Evolutionary conservation across 2,113 vertebrate species (phyloP).

Genomic region (Oryctolagus cuniculus): DNA sequence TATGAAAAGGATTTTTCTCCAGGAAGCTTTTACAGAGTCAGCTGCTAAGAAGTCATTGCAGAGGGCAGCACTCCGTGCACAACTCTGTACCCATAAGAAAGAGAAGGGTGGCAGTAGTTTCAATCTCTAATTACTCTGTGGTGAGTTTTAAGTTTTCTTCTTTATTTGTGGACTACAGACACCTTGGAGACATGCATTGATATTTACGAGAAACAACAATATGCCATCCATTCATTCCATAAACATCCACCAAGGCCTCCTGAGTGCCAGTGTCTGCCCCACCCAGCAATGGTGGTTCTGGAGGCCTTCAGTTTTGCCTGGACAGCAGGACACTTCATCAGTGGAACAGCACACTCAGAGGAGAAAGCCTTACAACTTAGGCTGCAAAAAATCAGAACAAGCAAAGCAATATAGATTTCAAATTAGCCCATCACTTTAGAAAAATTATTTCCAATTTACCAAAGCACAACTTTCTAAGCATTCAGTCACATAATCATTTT

Average conservation of each 20-base stretch:
- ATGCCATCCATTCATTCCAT: not conserved
- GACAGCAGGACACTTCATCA: not conserved
- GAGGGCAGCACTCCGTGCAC: not conserved
- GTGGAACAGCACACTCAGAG: not conserved
- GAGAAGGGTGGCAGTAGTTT: not conserved
- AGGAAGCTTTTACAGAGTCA: constrained; percentile 23
- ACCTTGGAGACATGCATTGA: constrained; percentile 6
- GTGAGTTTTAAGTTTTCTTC: constrained; percentile 20
- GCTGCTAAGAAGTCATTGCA: not conserved
- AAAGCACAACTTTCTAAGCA: constrained; percentile 63
- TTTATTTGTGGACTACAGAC: not conserved
- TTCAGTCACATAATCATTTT: constrained; percentile 44
- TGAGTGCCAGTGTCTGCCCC: not conserved
- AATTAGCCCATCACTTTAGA: constrained; percentile 67
- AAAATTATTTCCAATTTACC: constrained; percentile 75
- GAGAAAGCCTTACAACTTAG: not conserved
- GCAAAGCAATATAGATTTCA: constrained; percentile 66
- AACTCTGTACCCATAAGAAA: not conserved
- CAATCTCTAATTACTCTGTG: constrained; percentile 12
- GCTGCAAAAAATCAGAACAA: constrained; percentile 62
- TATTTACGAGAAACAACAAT: not conserved
- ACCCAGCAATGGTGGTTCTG: not conserved
- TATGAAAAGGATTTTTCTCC: constrained; percentile 26
- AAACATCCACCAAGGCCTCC: not conserved
- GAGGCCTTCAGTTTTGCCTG: not conserved